Evolutionary conservation across 2,113 vertebrate species (phyloP), one percentile per base, ranked within the genome.

Genomic region (Peucedramus taeniatus): DNA sequence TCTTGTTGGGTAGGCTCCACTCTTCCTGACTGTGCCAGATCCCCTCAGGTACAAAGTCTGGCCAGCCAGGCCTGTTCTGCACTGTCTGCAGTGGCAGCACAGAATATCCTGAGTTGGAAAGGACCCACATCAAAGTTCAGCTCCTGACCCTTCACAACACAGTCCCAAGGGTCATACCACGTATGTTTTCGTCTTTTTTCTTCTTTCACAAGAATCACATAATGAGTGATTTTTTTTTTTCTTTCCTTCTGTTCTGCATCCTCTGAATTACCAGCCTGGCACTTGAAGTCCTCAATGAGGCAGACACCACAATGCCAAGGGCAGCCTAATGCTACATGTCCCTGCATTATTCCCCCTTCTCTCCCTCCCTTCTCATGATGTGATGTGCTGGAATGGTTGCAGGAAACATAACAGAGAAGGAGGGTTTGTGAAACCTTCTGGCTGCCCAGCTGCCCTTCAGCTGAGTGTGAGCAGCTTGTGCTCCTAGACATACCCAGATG

Each of bases 71-170:
- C 4, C 18, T 9, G 0, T 50, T 47, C 37, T 81, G 6, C 31
- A 31, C 21, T 0, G 1, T 22, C 50, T 8, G 0, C 27, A 40
- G 11, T 13, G 31, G 12, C n/a, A 92, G 27, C 37, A 70, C 6
- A 23, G 54, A 69, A 49, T 28, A 37, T 56, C 21, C 5, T 12
- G 49, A 50, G 13, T 3, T 49, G 19, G 40, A 64, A 70, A 13
- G 27, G 13, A 63, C 31, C 7, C 27, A 49, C 35, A 63, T 11
- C 31, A 31, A 70, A 76, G 17, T 61, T 18, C 24, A 40, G 1
- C 5, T 49, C 31, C 42, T 69, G 56, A 27, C 15, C 27, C 31
- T 63, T 27, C 35, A 42, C 18, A 63, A 26, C 35, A 63, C 31
- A 63, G 23, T 42, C 42, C 19, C 2, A 5, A 61, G 21, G 61